Conservation (phyloP, 2,888 invertebrate genomes). For the Isoperla grammatica region DNA sequence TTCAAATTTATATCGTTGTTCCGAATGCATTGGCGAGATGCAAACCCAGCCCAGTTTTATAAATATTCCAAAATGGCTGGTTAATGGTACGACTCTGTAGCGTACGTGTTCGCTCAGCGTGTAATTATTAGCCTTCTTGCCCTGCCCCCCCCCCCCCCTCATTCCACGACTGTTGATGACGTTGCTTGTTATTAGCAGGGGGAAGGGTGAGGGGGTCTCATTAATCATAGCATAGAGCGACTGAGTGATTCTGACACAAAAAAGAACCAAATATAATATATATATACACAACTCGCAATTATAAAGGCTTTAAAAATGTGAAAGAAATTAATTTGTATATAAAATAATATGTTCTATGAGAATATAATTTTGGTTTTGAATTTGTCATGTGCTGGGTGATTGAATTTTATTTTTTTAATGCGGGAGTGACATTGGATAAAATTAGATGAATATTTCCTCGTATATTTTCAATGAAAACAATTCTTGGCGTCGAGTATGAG, state of each 20-base stretch:
- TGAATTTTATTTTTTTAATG: too few species aligned
- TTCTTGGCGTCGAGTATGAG: too few species aligned
- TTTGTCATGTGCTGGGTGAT: too few species aligned
- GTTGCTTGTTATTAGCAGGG: constrained; percentile 18
- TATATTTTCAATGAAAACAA: too few species aligned
- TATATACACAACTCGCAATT: neutral
- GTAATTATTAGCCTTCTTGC: constrained; percentile 12
- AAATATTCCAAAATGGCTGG: constrained; percentile 11
- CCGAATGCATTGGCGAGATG: constrained; percentile 1
- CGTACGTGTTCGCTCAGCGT: constrained; percentile 10
- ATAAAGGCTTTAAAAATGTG: neutral
- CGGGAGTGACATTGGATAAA: too few species aligned
- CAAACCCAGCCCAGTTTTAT: neutral
- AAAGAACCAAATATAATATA: neutral
- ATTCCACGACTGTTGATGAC: constrained; percentile 18
- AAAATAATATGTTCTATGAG: neutral
- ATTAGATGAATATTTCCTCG: too few species aligned
- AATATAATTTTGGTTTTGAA: neutral
- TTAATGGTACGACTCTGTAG: constrained; percentile 2
- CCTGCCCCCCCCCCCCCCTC: neutral
- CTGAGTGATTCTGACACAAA: constrained; percentile 10
- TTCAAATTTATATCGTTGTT: constrained; percentile 5
- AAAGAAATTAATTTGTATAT: neutral
- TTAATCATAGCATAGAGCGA: constrained; percentile 17
- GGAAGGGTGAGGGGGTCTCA: neutral